Evolutionary conservation across 2,888 invertebrate genomes (phyloP).

Genomic region (Amphipoea oculea): DNA sequence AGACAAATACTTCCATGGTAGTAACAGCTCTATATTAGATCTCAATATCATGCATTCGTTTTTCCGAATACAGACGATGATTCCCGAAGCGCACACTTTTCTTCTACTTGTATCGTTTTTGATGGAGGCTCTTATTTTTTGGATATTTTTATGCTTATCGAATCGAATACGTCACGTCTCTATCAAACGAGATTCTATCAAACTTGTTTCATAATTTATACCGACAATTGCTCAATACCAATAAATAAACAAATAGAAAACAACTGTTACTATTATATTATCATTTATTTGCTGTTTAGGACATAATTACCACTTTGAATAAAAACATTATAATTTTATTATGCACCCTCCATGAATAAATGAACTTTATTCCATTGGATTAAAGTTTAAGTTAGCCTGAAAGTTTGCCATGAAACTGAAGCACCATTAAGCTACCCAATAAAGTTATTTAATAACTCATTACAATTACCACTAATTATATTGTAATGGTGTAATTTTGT

Average conservation of each 20-base stretch:
- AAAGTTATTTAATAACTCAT: constrained; percentile 16
- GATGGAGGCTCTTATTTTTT: not conserved
- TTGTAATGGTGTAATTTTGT: constrained; percentile 29
- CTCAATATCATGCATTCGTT: not conserved
- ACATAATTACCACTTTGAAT: constrained; percentile 26
- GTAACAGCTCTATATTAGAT: not conserved
- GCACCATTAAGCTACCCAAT: not conserved
- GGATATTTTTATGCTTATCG: not conserved
- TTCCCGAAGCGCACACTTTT: not conserved
- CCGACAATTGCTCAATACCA: constrained; percentile 21
- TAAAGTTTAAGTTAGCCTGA: constrained; percentile 18
- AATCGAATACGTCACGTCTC: constrained; percentile 10
- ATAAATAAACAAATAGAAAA: constrained; percentile 9
- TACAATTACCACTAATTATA: constrained; percentile 35
- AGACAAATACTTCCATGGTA: not conserved
- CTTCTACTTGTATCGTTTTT: not conserved
- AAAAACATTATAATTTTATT: constrained; percentile 19
- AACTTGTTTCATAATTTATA: constrained; percentile 20
- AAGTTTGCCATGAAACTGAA: not conserved
- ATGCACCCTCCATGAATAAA: not conserved
- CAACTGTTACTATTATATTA: not conserved
- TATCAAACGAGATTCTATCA: not conserved
- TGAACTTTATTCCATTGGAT: not conserved
- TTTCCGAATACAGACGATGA: not conserved
- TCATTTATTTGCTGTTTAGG: constrained; percentile 34